phyloP scores from a whole-genome alignment of 2,888 invertebrate species.

The Desoria tigrina region DNA sequence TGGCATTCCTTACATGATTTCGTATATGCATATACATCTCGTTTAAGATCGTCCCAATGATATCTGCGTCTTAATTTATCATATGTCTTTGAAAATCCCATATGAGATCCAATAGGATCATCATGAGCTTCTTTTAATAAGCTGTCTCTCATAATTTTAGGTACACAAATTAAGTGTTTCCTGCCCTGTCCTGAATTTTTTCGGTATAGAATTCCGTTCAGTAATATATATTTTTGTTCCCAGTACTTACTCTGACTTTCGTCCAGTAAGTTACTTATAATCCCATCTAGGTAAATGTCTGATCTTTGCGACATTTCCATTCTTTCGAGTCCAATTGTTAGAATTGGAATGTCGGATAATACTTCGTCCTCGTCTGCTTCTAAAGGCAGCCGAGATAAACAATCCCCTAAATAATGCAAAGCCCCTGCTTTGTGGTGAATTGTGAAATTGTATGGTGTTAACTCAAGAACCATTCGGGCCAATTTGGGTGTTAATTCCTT shows the following conservation, averaged over 20 bases:
- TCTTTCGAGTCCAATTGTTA: background rate
- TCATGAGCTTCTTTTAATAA: background rate
- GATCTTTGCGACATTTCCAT: background rate
- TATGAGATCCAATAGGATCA: background rate
- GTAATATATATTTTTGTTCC: no score
- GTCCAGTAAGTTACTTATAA: background rate
- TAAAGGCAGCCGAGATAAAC: background rate
- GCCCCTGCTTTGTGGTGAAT: background rate
- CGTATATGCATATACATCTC: background rate
- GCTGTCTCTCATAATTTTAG: background rate
- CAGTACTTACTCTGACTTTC: constrained; percentile 5
- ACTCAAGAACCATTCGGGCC: background rate
- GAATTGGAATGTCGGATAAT: background rate
- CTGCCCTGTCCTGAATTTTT: no score
- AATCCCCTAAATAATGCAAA: background rate
- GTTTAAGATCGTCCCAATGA: background rate
- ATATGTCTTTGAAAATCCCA: constrained; percentile 7
- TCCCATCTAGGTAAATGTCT: background rate
- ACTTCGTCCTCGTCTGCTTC: background rate
- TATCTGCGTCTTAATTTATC: background rate
- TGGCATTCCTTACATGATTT: constrained; percentile 5
- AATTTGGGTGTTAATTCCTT: constrained; percentile 8
- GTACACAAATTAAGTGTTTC: no score
- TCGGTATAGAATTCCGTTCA: no score
- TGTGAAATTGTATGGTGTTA: background rate